phyloP scores from a whole-genome alignment of 2,797 vertebrate genomes.

The Sarcoramphus papa region DNA sequence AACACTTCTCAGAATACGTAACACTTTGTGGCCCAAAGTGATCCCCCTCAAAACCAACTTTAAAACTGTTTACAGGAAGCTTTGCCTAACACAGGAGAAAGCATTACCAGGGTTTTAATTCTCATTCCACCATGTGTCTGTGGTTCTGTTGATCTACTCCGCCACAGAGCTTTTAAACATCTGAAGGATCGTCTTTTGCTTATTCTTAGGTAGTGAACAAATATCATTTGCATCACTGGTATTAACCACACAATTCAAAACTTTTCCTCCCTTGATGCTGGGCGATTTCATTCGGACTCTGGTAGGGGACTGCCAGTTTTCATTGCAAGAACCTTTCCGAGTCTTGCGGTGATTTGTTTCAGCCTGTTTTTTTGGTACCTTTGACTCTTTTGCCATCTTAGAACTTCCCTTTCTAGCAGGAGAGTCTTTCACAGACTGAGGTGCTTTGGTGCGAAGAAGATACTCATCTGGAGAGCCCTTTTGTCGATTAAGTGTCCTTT shows the following conservation, averaged over 20 bases:
- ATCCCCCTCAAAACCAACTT: background rate
- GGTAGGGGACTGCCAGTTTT: conserved; percentile 62
- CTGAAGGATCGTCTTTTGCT: conserved; percentile 76
- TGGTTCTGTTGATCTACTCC: conserved; percentile 34
- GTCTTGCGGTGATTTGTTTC: conserved; percentile 16
- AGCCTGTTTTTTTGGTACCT: background rate
- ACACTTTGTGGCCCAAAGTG: background rate
- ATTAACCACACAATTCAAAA: conserved; percentile 57
- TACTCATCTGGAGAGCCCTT: conserved; percentile 87
- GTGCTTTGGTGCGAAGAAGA: conserved; percentile 69
- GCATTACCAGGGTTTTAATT: background rate
- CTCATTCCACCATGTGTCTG: fast-evolving
- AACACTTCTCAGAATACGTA: background rate
- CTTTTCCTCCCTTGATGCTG: conserved; percentile 39
- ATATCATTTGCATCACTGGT: conserved; percentile 43
- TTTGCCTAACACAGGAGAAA: background rate
- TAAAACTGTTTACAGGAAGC: background rate
- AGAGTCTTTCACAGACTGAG: background rate
- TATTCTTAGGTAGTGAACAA: conserved; percentile 55
- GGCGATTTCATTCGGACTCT: conserved; percentile 14
- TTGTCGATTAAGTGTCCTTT: conserved; percentile 73
- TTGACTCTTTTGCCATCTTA: conserved; percentile 11
- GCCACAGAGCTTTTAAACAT: conserved; percentile 69
- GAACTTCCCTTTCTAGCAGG: background rate
- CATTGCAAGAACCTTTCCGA: conserved; percentile 37